Conservation (phyloP, 2,888 invertebrate genomes). For the Ischnus inquisitorius region DNA sequence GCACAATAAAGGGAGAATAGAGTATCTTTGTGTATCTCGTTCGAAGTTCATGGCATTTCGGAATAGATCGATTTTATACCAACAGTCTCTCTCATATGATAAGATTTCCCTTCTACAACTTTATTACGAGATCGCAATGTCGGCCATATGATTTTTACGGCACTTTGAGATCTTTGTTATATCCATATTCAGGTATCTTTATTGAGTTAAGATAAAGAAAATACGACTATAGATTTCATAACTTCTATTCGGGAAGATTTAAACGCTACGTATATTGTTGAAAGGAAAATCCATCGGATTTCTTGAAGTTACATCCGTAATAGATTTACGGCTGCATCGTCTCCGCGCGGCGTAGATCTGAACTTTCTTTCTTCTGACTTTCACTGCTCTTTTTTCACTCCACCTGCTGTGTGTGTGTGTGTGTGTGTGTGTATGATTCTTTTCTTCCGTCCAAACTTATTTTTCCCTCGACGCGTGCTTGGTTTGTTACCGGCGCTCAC, state of each 20-base stretch:
- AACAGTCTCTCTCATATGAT: no score
- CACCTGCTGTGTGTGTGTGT: not conserved
- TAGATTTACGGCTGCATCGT: constrained; percentile 51
- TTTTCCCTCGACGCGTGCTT: constrained; percentile 54
- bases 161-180: no score
- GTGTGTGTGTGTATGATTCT: constrained; percentile 3
- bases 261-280: constrained; percentile 22
- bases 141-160: no score
- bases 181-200: no score
- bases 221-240: not conserved
- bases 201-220: no score
- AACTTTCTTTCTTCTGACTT: constrained; percentile 20
- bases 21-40: no score
- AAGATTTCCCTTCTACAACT: no score
- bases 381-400: constrained; percentile 1
- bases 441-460: constrained; percentile 41
- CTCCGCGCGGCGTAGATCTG: constrained; percentile 18
- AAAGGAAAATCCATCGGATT: constrained; percentile 44
- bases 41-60: no score
- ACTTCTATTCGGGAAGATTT: not conserved
- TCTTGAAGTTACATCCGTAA: constrained; percentile 48
- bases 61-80: no score
- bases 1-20: no score
- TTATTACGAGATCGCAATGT: no score
- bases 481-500: constrained; percentile 61